Evolutionary conservation across 1,140 invertebrate species (phyloP).

Genomic region (Helicoverpa zea): DNA sequence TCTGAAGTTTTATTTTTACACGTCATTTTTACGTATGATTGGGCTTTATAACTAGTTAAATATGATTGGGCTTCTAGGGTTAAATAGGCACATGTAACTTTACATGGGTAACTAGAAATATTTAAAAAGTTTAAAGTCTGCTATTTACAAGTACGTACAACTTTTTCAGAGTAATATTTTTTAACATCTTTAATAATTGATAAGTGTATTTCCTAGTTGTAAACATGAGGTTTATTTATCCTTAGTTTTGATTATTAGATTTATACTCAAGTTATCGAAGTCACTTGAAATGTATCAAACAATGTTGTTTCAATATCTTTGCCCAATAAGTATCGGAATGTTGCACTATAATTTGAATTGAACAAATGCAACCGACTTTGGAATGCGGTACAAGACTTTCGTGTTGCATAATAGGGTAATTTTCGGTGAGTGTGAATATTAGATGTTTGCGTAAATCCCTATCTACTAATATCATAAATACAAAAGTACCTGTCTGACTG

Average conservation of each 20-base stretch:
- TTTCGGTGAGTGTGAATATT: neutral
- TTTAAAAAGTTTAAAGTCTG: too few species aligned
- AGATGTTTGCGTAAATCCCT: neutral
- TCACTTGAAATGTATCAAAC: conserved; percentile 8
- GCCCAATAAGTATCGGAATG: conserved; percentile 42
- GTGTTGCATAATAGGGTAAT: conserved; percentile 2
- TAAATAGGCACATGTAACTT: too few species aligned
- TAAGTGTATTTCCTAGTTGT: too few species aligned
- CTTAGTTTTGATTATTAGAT: neutral
- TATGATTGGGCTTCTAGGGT: too few species aligned
- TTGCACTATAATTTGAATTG: conserved; percentile 38
- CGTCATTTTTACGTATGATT: too few species aligned
- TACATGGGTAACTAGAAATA: too few species aligned
- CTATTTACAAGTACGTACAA: too few species aligned
- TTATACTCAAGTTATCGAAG: neutral
- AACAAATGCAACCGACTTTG: conserved; percentile 17
- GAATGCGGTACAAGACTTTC: conserved; percentile 12
- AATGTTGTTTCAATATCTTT: conserved; percentile 36
- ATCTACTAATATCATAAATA: too few species aligned
- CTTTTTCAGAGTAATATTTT: neutral
- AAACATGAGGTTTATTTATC: neutral
- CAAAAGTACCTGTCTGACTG: too few species aligned
- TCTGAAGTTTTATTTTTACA: too few species aligned
- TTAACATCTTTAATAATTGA: too few species aligned
- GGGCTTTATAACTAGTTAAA: too few species aligned